Conservation (phyloP, 2,113 vertebrate genomes). For the Columba livia region DNA sequence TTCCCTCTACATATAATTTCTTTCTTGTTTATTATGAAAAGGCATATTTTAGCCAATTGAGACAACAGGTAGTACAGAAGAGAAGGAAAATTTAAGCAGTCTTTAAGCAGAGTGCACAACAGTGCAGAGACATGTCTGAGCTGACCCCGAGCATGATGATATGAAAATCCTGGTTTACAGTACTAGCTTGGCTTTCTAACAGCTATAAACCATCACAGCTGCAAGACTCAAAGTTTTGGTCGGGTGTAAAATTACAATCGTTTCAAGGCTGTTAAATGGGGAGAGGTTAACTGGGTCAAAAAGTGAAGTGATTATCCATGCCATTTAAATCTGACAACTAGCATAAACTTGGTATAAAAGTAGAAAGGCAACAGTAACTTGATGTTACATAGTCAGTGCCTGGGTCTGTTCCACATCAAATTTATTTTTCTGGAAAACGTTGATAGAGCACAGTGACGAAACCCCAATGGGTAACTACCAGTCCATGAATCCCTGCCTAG, state of each 20-base stretch:
- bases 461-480: neutral
- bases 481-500: neutral
- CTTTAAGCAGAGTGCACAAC: neutral
- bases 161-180: neutral
- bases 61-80: neutral
- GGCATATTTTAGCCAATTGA: fast-evolving
- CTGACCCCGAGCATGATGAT: neutral
- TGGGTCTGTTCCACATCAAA: neutral
- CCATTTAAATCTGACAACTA: neutral
- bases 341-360: neutral
- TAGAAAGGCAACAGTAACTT: neutral
- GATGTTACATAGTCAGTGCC: neutral
- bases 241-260: neutral
- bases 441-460: neutral
- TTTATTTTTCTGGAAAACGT: neutral
- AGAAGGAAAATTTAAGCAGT: neutral
- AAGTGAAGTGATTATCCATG: neutral
- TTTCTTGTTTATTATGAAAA: neutral
- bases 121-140: neutral
- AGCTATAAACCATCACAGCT: neutral
- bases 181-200: neutral
- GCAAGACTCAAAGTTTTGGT: neutral
- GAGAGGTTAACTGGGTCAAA: neutral
- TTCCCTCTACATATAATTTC: neutral
- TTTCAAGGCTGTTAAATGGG: neutral